Evolutionary conservation across 2,113 vertebrate genomes (phyloP).

Genomic region (Puma concolor): DNA sequence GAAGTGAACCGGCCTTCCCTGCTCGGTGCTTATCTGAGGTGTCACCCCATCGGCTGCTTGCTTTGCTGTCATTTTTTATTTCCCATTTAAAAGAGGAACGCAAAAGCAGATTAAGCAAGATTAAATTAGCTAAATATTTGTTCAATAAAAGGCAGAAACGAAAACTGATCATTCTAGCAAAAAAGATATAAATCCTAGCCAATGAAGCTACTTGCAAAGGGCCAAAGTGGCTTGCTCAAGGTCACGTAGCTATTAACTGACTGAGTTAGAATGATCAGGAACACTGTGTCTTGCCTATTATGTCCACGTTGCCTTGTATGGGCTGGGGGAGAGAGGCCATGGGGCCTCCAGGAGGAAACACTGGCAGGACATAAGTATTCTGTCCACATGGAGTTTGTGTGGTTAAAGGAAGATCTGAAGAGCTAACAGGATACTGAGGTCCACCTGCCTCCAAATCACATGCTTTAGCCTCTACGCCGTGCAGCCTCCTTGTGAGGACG

Average conservation of each 20-base stretch:
- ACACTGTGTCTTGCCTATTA: background rate
- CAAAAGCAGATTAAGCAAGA: constrained; percentile 15
- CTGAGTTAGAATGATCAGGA: background rate
- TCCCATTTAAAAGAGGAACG: constrained; percentile 65
- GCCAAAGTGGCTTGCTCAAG: background rate
- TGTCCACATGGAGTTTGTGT: background rate
- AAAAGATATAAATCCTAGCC: background rate
- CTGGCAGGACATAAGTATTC: background rate
- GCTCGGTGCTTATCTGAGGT: background rate
- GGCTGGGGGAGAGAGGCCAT: background rate
- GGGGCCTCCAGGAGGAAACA: background rate
- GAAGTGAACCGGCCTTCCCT: background rate
- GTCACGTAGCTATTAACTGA: background rate
- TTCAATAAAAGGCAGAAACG: constrained; percentile 59
- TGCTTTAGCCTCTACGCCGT: background rate
- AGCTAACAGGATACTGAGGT: background rate
- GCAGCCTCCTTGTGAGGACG: background rate
- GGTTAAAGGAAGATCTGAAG: background rate
- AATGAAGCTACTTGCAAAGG: background rate
- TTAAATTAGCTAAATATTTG: background rate
- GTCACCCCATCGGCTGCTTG: background rate
- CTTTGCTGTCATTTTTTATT: constrained; percentile 62
- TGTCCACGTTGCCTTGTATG: background rate
- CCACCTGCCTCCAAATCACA: too few relatives aligned
- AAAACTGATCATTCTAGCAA: constrained; percentile 41